These are phyloP conservation scores for Lepilemur septentrionalis DNA, from an alignment of 2,797 vertebrate genomes.

Conservation along the genomic window DNA sequence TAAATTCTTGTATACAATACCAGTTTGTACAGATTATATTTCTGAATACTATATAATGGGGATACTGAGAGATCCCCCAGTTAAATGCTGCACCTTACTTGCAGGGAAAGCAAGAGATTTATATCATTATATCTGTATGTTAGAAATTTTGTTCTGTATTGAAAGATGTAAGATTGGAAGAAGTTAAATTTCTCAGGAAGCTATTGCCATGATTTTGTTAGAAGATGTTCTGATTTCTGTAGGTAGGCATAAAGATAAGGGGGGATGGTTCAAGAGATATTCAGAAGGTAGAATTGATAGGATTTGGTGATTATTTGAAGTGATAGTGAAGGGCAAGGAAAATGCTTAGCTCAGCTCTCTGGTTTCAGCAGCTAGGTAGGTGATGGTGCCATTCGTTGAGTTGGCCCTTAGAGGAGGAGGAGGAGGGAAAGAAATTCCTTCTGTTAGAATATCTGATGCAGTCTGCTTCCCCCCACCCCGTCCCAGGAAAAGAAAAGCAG, in stretches of 20 bases:
- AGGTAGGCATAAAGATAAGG: neutral
- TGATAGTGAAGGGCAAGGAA: neutral
- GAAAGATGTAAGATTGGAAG: neutral
- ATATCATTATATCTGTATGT: neutral
- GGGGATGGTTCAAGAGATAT: neutral
- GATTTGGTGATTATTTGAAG: neutral
- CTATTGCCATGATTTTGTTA: neutral
- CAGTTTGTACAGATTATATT: neutral
- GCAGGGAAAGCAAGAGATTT: constrained; percentile 8
- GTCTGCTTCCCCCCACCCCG: neutral
- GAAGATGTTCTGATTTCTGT: neutral
- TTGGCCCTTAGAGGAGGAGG: neutral
- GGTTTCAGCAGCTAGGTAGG: neutral
- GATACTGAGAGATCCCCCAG: neutral
- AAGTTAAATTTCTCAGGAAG: constrained; percentile 29
- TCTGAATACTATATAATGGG: neutral
- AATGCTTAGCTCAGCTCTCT: neutral
- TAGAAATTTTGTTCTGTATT: neutral
- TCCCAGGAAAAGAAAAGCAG: neutral
- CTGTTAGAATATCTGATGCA: neutral
- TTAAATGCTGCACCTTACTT: neutral
- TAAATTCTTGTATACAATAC: neutral
- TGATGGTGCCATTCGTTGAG: neutral
- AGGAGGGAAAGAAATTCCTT: neutral
- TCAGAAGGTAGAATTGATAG: neutral